Evolutionary conservation across 2,888 invertebrate species (phyloP).

Genomic region (Malacosoma neustria): DNA sequence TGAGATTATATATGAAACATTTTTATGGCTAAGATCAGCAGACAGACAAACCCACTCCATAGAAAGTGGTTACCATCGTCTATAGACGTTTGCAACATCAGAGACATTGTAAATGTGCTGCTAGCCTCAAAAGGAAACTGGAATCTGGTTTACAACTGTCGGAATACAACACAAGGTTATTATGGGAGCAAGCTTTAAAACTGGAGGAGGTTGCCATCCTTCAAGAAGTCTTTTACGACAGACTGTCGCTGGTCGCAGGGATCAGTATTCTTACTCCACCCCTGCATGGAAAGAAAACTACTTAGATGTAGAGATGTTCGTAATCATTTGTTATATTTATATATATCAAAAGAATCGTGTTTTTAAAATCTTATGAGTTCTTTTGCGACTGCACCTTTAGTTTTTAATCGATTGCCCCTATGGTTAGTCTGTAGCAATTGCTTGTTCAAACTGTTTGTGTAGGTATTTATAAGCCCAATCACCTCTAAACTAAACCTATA

Average conservation of each 20-base stretch:
- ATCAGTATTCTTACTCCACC: background rate
- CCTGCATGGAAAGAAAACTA: background rate
- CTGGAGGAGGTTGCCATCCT: background rate
- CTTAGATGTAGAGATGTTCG: too few relatives aligned
- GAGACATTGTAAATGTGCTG: background rate
- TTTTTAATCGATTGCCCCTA: too few relatives aligned
- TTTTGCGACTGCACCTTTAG: too few relatives aligned
- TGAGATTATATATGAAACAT: background rate
- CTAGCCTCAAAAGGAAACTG: background rate
- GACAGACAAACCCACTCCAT: background rate
- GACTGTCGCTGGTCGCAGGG: background rate
- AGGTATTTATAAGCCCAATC: constrained; percentile 5
- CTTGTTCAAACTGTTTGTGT: constrained; percentile 2
- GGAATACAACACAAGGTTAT: background rate
- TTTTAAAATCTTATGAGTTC: too few relatives aligned
- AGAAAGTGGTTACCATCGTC: background rate
- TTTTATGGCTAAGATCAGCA: background rate
- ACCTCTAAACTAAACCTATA: constrained; percentile 19
- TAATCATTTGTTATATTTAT: too few relatives aligned
- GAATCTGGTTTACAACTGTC: background rate
- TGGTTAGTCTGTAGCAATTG: too few relatives aligned
- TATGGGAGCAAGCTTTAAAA: background rate
- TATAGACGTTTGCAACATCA: background rate
- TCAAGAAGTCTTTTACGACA: background rate
- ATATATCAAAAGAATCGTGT: too few relatives aligned